These are phyloP conservation scores for Diadegma fenestrale DNA, from an alignment of 2,888 invertebrate species.

Conservation along the genomic window DNA sequence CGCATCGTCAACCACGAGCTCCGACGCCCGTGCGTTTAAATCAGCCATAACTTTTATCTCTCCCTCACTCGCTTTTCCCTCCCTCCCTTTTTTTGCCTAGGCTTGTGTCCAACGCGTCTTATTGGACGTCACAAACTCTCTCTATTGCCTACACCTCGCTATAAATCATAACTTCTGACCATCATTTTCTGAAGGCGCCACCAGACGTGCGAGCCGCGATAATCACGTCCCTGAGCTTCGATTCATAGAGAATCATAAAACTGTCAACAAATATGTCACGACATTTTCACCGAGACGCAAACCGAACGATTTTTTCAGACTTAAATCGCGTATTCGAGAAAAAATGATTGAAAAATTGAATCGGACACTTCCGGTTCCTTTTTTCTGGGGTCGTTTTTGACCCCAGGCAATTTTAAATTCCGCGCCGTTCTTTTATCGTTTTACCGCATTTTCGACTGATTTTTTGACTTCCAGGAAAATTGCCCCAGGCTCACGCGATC, in stretches of 20 bases:
- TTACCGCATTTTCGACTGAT: no score
- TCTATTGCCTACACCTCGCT: neutral
- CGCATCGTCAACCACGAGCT: slow-evolving; percentile 44
- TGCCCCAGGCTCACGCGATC: no score
- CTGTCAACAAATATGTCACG: neutral
- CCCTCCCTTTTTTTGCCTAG: slow-evolving; percentile 6
- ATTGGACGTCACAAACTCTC: slow-evolving; percentile 5
- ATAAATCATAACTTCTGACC: neutral
- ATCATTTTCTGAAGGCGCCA: neutral
- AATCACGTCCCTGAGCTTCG: neutral
- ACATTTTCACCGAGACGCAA: neutral
- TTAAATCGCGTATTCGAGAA: no score
- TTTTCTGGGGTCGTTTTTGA: no score
- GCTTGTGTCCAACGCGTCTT: slow-evolving; percentile 5
- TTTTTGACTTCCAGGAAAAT: no score
- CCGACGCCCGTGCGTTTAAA: slow-evolving; percentile 22
- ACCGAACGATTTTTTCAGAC: neutral
- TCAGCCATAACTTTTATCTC: slow-evolving; percentile 5
- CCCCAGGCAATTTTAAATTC: no score
- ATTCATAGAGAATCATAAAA: neutral
- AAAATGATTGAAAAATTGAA: no score
- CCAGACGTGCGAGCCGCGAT: neutral
- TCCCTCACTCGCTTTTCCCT: slow-evolving; percentile 5
- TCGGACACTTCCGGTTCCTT: no score
- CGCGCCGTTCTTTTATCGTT: no score